Evolutionary conservation across 2,797 vertebrate species (phyloP).

Genomic region (Avahi laniger): DNA sequence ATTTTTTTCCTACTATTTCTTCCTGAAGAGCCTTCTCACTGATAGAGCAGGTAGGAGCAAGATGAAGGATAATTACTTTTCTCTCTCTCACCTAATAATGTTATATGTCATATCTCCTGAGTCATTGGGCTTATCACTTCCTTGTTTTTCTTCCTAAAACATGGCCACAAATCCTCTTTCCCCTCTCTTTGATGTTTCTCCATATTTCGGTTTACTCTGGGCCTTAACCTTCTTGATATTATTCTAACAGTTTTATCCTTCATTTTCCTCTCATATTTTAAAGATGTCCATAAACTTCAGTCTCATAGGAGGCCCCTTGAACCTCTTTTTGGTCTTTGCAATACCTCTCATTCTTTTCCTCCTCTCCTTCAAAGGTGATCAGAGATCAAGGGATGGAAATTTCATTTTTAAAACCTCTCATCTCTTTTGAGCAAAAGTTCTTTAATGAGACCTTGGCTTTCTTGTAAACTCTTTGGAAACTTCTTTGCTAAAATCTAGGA

Average conservation of each 20-base stretch:
- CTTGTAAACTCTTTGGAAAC: background rate
- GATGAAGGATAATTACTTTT: background rate
- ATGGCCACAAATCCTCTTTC: background rate
- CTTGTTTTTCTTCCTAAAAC: background rate
- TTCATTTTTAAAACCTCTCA: background rate
- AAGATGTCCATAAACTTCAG: background rate
- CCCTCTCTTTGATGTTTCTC: background rate
- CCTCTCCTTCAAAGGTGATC: background rate
- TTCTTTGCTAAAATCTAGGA: background rate
- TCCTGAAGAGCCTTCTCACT: background rate
- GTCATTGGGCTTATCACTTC: background rate
- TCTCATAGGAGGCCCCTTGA: background rate
- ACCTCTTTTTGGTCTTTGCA: background rate
- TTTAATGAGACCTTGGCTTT: conserved; percentile 1
- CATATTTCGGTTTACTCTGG: background rate
- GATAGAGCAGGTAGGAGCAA: background rate
- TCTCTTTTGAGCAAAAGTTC: background rate
- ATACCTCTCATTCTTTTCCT: background rate
- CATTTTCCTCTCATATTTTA: background rate
- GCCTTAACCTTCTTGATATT: background rate
- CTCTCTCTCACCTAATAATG: background rate
- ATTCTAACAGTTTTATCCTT: background rate
- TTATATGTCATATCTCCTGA: background rate
- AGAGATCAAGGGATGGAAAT: background rate
- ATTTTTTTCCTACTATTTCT: background rate